Base-by-base conservation (phyloP, 2,888 invertebrate genomes). In the Cephus pygmeus region DNA sequence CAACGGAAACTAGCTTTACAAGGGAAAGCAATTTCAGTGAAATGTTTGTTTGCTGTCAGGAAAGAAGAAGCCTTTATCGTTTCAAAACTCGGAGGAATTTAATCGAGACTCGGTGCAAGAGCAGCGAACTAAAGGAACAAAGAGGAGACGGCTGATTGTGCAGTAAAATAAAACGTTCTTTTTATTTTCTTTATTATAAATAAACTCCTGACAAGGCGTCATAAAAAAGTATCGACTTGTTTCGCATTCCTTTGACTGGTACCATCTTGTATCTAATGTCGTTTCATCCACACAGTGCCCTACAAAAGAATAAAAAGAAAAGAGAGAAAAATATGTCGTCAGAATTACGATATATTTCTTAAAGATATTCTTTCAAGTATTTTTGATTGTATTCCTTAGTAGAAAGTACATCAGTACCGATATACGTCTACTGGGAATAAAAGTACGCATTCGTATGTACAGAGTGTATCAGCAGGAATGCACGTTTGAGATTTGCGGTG, bases 41-140 rank as follows among this genome's bases (percentile, higher is more conserved):
- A 89, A 87, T 87, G 87, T 86, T 88, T 80, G 83, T 33, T 31
- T 33, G 12, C 71, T 71, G 71, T 71, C 71, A 33, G 30, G 71
- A 71, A 71, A 30, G 31, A 33, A 69, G 69, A 33, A 31, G 15
- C 71, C 71, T 71, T 71, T 71, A 71, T 71, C 71, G 71, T 71
- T 33, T 56, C 12, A 71, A 71, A 71, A 31, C 31, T 71, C 71
- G 71, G 33, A 71, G 71, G 71, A 71, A 71, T 71, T 71, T 30
- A 31, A 33, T 71, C 30, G 31, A 15, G 71, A 71, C 12, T 31
- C 31, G 71, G 56, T 56, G 56, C 56, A 56, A 56, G 56, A 23
- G 56, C 23, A 56, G 56, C 56, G 56, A 56, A 56, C 56, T 56
- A 23, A 56, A 56, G 56, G 9, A 56, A 56, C 56, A 23, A 56